Evolutionary conservation across 2,888 invertebrate species (phyloP), one percentile per base, ranked within the genome.

Genomic region (Phyto melanocephala): DNA sequence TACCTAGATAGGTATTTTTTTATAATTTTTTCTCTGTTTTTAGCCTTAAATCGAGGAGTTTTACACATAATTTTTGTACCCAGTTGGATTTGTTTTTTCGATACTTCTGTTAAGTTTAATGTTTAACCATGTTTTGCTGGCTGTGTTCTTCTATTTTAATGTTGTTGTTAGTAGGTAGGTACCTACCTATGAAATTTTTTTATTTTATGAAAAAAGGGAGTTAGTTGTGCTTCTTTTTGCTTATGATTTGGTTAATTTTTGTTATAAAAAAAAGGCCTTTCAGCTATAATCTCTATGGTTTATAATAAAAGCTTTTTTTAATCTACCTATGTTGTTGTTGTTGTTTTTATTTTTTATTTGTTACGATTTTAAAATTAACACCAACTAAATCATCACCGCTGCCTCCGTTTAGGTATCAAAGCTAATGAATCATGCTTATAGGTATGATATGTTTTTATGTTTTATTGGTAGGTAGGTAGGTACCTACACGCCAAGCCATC

Each of bases 31-130:
- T 75, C 65, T 78, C 54, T 28, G 65, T 74, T 74, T 83, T 80
- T 74, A 78, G 76, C 81, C 78, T 78, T 78, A 81, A 78, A 70
- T 79, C 71, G 82, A 82, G 77, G 76, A 83, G 77, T 84, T 81
- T 84, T 84, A 81, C 77, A 84, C 63, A 71, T 75, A 67, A 75
- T 71, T 80, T 75, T 82, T n/a, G n/a, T n/a, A n/a, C n/a, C n/a
- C n/a, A n/a, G 65, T 76, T 72, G 78, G n/a, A n/a, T n/a, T 67
- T 78, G 78, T 58, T 77, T 20, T 24, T 85, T 76, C 58, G 28
- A 79, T 83, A 63, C 65, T 78, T 68, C 71, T 76, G 67, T 79
- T 85, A 78, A 80, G 62, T 74, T 82, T 78, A 62, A 82, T 81
- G 83, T 85, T 74, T 79, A 84, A 80, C 75, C 77, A 77, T 81